These are phyloP conservation scores for Myocastor coypus DNA, from an alignment of 2,113 vertebrate species.

Conservation along the genomic window DNA sequence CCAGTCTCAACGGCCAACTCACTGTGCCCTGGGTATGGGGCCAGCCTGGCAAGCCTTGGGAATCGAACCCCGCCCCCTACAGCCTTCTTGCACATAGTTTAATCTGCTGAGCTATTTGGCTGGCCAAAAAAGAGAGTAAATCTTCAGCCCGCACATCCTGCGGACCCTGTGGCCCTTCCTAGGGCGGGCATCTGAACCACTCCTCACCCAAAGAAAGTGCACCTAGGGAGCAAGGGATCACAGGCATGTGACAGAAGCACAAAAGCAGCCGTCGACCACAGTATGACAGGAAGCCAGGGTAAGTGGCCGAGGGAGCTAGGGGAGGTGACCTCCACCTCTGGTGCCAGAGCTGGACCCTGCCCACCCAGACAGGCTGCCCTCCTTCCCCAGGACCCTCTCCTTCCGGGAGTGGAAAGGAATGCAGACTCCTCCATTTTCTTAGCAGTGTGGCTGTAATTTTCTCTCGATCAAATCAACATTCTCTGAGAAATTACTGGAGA, in stretches of 20 bases:
- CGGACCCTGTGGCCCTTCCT: background rate
- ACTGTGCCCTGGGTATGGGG: no score
- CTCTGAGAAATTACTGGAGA: conserved; percentile 8
- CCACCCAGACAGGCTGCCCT: background rate
- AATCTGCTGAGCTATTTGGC: no score
- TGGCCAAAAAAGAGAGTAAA: background rate
- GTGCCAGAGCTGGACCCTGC: background rate
- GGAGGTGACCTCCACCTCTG: accelerated
- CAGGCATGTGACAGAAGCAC: background rate
- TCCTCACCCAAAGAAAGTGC: background rate
- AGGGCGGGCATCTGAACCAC: background rate
- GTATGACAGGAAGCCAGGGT: background rate
- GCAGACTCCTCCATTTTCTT: background rate
- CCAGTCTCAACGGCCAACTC: no score
- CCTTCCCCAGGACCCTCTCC: background rate
- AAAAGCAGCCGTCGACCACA: no score
- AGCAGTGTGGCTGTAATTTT: background rate
- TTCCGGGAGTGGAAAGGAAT: background rate
- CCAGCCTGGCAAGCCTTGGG: no score
- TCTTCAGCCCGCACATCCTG: background rate
- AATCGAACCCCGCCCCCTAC: no score
- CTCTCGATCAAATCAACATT: conserved; percentile 22
- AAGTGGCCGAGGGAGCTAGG: background rate
- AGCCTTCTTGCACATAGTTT: no score
- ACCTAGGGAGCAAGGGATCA: background rate